A percentile compares a stretch with the other conserved stretches of the same genome.
Evolutionary conservation across 2,888 invertebrate genomes (phyloP).

Genomic region (Cremastobaeus sp.): DNA sequence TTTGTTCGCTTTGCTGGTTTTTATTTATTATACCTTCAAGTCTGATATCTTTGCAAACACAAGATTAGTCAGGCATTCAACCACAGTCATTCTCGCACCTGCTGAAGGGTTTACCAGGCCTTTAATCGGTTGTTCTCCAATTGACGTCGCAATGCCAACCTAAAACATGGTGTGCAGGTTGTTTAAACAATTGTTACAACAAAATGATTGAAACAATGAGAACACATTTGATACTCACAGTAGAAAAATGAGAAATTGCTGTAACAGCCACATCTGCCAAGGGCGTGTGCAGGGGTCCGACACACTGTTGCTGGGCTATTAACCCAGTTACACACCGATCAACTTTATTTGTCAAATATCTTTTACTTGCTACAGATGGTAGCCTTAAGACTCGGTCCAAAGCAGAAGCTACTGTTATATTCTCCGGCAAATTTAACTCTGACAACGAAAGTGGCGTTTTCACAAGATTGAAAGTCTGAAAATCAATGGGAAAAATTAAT

Average conservation of each 20-base stretch:
- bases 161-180: too few relatives aligned
- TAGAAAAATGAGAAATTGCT: constrained; percentile 90
- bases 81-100: constrained; percentile 96
- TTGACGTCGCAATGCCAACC: constrained; percentile 93
- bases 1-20: neutral
- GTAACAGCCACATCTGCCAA: constrained; percentile 95
- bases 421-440: constrained; percentile 80
- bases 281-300: constrained; percentile 97
- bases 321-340: constrained; percentile 96
- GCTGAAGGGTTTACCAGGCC: constrained; percentile 89
- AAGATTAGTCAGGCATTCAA: constrained; percentile 95
- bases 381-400: constrained; percentile 89
- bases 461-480: constrained; percentile 82
- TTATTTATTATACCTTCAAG: constrained; percentile 77
- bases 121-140: constrained; percentile 98
- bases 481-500: neutral
- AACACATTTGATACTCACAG: too few relatives aligned
- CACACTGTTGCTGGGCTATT: constrained; percentile 98
- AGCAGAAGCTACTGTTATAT: constrained; percentile 83
- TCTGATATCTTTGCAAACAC: constrained; percentile 84
- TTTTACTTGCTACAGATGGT: constrained; percentile 95
- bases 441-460: constrained; percentile 79
- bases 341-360: constrained; percentile 97
- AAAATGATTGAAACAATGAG: too few relatives aligned
- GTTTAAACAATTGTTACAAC: too few relatives aligned